These are phyloP conservation scores for Pteropus alecto DNA, from an alignment of 2,113 vertebrate species.

Conservation along the genomic window DNA sequence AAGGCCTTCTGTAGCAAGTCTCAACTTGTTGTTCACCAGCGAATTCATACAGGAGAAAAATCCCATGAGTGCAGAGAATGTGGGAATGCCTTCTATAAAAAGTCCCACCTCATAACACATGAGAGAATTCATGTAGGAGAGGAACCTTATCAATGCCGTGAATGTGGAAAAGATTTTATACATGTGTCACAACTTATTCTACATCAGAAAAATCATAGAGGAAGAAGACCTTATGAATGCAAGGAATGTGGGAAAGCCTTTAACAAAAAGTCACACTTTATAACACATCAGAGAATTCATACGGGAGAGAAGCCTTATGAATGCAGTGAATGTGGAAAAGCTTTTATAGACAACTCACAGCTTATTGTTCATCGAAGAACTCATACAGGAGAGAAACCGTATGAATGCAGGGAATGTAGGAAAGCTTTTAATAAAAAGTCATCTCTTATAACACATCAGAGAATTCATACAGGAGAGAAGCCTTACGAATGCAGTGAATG, in stretches of 20 bases:
- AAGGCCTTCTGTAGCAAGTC: constrained; percentile 53
- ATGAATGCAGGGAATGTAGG: constrained; percentile 38
- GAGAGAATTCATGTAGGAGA: background rate
- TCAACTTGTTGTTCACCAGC: constrained; percentile 40
- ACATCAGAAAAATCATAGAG: constrained; percentile 6
- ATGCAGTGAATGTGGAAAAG: constrained; percentile 32
- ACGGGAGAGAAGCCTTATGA: constrained; percentile 32
- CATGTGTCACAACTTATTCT: background rate
- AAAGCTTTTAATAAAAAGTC: constrained; percentile 49
- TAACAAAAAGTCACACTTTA: constrained; percentile 44
- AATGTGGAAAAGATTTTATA: background rate
- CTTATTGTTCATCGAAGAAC: background rate
- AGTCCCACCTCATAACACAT: background rate
- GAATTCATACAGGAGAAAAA: background rate
- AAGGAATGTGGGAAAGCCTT: constrained; percentile 56
- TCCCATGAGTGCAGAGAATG: background rate
- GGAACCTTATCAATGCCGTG: background rate
- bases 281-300: constrained; percentile 53
- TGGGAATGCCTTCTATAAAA: background rate
- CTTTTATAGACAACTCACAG: constrained; percentile 12
- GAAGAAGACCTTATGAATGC: constrained; percentile 44
- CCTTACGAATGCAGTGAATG: constrained; percentile 23
- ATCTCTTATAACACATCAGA: constrained; percentile 46
- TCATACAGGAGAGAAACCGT: constrained; percentile 42
- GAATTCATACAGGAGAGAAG: constrained; percentile 50